Conservation (phyloP, 2,113 vertebrate species). For the Sphaerodactylus townsendi region DNA sequence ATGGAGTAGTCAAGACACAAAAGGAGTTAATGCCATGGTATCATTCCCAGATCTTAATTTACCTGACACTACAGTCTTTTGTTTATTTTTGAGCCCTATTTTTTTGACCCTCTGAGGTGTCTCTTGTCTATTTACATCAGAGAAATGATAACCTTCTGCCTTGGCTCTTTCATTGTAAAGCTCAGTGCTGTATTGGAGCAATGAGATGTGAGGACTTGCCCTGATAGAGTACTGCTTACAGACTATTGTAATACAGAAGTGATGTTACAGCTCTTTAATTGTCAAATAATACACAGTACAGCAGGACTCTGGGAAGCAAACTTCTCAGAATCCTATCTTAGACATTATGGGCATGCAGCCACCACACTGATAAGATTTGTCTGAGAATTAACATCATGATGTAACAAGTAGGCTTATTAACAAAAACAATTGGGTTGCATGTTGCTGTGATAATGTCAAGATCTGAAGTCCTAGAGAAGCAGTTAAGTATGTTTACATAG, state of each 20-base stretch:
- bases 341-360: not conserved
- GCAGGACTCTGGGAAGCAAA: not conserved
- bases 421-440: rapidly evolving
- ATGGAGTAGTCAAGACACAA: not conserved
- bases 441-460: not conserved
- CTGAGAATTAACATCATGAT: not conserved
- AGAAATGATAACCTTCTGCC: not conserved
- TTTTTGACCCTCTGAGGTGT: not conserved
- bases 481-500: not conserved
- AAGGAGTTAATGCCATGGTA: not conserved
- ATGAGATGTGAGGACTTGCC: slow-evolving; percentile 26
- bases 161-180: not conserved
- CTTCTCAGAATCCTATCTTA: not conserved
- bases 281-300: not conserved
- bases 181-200: not conserved
- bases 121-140: not conserved
- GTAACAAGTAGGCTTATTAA: not conserved
- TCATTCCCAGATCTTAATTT: not conserved
- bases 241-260: slow-evolving; percentile 50
- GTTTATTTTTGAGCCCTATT: not conserved
- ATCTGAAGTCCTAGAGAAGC: not conserved
- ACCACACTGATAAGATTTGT: not conserved
- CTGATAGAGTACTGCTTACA: slow-evolving; percentile 52
- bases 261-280: slow-evolving; percentile 18
- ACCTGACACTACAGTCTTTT: not conserved